Evolutionary conservation across 2,797 vertebrate genomes (phyloP), one percentile per base, ranked within the genome.

Genomic region (Sphaeramia orbicularis): DNA sequence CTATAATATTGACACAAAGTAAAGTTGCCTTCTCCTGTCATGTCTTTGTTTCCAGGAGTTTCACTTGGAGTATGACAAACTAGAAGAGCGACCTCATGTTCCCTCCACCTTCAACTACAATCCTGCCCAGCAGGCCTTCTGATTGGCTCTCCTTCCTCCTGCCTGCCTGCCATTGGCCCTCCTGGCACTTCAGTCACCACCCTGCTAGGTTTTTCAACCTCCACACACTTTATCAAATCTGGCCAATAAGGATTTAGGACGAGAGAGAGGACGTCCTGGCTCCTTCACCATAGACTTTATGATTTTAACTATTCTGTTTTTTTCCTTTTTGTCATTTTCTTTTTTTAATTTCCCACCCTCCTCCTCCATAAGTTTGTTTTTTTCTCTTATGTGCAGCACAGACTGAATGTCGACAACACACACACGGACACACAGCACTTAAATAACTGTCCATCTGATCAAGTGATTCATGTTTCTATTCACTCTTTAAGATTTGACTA

Each of bases 81-180:
- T 97, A 95, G 96, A 97, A 96, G 96, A 98, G 94, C 94, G 95
- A 90, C 96, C 96, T 93, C 96, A 97, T 86, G 95, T 97, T 94
- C 96, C 96, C 93, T 97, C 96, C 92, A 96, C 95, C 76, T 96
- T 96, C 95, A 97, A 96, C 94, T 97, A 97, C 94, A 97, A 97
- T 92, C 96, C 96, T 92, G 96, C 96, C 95, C 95, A 96, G 95
- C 96, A 97, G 95, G 96, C 95, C 94, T 97, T 96, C 95, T 96
- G 95, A 96, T 93, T 95, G 95, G 95, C 94, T 84, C 50, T 58
- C 62, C 65, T 78, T 74, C 59, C 73, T 77, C 76, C 76, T 76
- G 74, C 82, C 95, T 94, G 94, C 71, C 78, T 95, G 93, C 94
- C 95, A 86, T 83, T 95, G 95, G 95, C 94, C 95, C 94, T 96